phyloP scores from a whole-genome alignment of 2,888 invertebrate species.

The Chrysotoxum bicinctum region DNA sequence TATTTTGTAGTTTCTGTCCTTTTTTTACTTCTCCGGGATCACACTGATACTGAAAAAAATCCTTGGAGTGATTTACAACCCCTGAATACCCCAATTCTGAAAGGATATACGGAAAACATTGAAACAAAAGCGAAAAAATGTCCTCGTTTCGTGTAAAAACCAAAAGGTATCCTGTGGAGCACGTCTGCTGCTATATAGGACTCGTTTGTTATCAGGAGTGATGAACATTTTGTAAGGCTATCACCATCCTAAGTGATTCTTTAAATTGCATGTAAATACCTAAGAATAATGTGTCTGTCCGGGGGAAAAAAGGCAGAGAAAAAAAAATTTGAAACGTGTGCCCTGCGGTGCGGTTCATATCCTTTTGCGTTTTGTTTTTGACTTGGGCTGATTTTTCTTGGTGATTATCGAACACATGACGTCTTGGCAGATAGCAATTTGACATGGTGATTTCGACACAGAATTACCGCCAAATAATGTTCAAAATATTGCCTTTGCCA shows the following conservation, averaged over 20 bases:
- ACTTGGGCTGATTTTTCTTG: constrained; percentile 26
- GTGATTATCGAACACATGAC: constrained; percentile 71
- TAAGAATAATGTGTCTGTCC: constrained; percentile 42
- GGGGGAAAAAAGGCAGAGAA: neutral
- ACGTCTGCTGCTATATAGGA: constrained; percentile 33
- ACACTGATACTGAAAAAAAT: constrained; percentile 37
- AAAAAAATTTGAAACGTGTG: constrained; percentile 67
- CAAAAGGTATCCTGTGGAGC: constrained; percentile 62
- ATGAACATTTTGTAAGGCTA: constrained; percentile 66
- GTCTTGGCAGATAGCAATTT: constrained; percentile 56
- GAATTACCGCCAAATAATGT: constrained; percentile 32
- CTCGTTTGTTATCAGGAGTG: constrained; percentile 45
- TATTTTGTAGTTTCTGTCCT: neutral
- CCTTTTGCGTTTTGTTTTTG: constrained; percentile 21
- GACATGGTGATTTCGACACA: constrained; percentile 69
- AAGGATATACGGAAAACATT: constrained; percentile 29
- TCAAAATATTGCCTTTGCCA: neutral
- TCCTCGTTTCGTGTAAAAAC: constrained; percentile 63
- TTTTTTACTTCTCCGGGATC: constrained; percentile 3
- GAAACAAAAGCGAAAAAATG: constrained; percentile 26
- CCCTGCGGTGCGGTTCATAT: constrained; percentile 67
- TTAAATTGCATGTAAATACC: constrained; percentile 69
- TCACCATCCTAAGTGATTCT: constrained; percentile 66
- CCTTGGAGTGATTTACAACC: constrained; percentile 61
- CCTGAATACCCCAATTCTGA: constrained; percentile 30